Evolutionary conservation across 2,888 invertebrate genomes (phyloP).

Genomic region (Thereva nobilitata): DNA sequence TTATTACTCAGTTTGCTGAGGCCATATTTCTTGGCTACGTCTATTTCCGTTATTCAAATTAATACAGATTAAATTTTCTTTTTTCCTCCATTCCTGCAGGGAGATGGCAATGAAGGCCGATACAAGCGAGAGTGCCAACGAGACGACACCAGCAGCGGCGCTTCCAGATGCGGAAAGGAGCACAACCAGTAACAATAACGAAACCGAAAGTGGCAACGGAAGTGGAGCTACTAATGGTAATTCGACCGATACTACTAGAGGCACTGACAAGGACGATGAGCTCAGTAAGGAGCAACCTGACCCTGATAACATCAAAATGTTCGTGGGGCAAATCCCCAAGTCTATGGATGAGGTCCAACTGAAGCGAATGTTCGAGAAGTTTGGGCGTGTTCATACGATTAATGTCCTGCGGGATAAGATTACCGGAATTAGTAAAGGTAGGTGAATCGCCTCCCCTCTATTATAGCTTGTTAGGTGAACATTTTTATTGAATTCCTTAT

Average conservation of each 20-base stretch:
- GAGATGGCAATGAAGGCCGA: conserved; percentile 31
- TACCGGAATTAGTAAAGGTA: conserved; percentile 96
- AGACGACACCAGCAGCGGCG: neutral
- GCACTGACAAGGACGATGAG: conserved; percentile 44
- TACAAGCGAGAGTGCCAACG: neutral
- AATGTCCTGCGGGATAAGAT: conserved; percentile 97
- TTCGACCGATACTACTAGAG: neutral
- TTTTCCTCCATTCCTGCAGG: conserved; percentile 28
- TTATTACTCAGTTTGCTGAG: conserved; percentile 34
- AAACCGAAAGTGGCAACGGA: conserved; percentile 9
- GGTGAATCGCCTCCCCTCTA: conserved; percentile 52
- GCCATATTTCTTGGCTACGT: conserved; percentile 21
- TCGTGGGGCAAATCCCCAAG: conserved; percentile 95
- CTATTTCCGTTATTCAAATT: conserved; percentile 24
- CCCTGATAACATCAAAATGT: conserved; percentile 98
- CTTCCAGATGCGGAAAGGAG: neutral
- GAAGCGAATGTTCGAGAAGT: conserved; percentile 92
- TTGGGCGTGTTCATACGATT: conserved; percentile 93
- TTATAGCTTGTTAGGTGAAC: conserved; percentile 36
- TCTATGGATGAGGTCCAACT: conserved; percentile 96
- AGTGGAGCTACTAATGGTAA: neutral
- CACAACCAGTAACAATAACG: conserved; percentile 12
- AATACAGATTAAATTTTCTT: conserved; percentile 12
- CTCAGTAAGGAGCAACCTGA: conserved; percentile 78
- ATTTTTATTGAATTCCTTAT: conserved; percentile 33